Evolutionary conservation across 2,888 invertebrate species (phyloP), one percentile per base, ranked within the genome.

Genomic region (Spilarctia lutea): DNA sequence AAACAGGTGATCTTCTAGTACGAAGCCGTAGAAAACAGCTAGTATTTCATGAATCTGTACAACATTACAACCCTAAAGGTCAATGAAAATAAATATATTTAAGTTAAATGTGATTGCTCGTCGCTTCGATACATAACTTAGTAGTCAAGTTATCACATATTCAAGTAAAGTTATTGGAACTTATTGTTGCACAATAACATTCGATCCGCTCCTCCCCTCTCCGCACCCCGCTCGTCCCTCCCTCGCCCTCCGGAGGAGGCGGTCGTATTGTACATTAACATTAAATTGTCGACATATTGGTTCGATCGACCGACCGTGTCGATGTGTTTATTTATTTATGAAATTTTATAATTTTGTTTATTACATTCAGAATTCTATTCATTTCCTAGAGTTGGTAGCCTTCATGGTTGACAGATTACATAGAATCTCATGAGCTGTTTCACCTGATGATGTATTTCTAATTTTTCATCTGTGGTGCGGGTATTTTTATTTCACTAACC

Each of bases 71-170:
- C 39, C 24, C 48, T 56, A 66, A 48, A 20, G 24, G 48, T 48
- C 74, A 8, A 39, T 10, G n/a, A 39, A 24, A 67, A 10, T 39
- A 42, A 42, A 45, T 52, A 45, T n/a, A 48, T 48, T 27, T 8
- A 48, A 39, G 67, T 27, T 52, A 39, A 66, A 67, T 65, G 68
- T 65, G 68, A 73, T 48, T 68, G 39, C 66, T 52, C 39, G 35
- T 65, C 71, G 74, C 56, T 8, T 69, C 83, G 74, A 76, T 30
- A 65, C 81, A 73, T 68, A 76, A 83, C 13, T 83, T 83, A 81
- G 66, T 73, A 69, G 76, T 68, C 70, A 72, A 83, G 60, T 85
- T 81, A 85, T 83, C 81, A 73, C 52, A 75, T 76, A 71, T 85
- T 83, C 73, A 63, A 56, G 52, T 73, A 39, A 83, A 85, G 30